phyloP scores from a whole-genome alignment of 1,140 invertebrate species.

The Drosophila sturtevanti region DNA sequence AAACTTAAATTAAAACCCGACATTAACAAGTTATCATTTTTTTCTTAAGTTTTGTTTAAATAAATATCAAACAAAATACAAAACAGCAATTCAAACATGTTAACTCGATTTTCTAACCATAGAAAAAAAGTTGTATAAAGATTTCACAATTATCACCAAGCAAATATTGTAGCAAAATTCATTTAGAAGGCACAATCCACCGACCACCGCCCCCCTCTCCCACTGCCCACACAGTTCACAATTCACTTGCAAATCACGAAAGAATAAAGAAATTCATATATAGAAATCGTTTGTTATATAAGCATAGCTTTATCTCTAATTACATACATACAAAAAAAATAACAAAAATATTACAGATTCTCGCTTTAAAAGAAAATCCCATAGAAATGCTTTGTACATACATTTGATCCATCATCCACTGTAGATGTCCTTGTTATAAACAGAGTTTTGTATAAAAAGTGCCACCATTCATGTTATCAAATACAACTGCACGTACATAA shows the following conservation, averaged over 20 bases:
- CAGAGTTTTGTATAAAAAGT: neutral
- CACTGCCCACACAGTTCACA: conserved; percentile 24
- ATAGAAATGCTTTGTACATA: too few species aligned
- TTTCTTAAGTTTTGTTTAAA: conserved; percentile 62
- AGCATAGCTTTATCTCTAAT: neutral
- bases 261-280: neutral
- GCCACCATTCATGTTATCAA: neutral
- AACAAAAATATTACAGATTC: neutral
- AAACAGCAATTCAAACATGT: conserved; percentile 25
- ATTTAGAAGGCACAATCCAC: conserved; percentile 53
- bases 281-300: conserved; percentile 27
- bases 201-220: conserved; percentile 2
- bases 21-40: conserved; percentile 46
- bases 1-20: conserved; percentile 27
- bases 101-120: conserved; percentile 59
- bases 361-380: neutral
- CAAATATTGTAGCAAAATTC: conserved; percentile 45
- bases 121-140: conserved; percentile 50
- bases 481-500: neutral
- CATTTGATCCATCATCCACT: neutral
- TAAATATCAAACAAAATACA: conserved; percentile 10
- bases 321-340: neutral
- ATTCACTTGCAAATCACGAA: conserved; percentile 18
- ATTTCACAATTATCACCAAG: conserved; percentile 21
- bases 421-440: neutral